These are phyloP conservation scores for Reinhardtius hippoglossoides DNA, from an alignment of 2,113 vertebrate species.

Conservation along the genomic window DNA sequence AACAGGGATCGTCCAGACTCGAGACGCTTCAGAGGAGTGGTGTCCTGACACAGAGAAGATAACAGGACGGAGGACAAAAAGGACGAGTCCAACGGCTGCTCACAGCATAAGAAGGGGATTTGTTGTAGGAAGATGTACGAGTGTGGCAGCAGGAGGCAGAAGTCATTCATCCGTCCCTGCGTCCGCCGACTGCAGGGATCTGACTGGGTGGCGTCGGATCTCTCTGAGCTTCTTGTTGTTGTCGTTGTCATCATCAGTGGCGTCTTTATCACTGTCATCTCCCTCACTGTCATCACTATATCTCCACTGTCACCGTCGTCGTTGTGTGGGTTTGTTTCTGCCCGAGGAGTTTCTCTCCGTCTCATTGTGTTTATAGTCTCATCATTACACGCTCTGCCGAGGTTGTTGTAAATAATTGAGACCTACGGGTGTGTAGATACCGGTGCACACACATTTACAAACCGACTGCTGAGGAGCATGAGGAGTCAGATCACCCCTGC, in stretches of 20 bases:
- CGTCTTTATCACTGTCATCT: not conserved
- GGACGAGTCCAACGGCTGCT: slow-evolving; percentile 1
- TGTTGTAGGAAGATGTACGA: slow-evolving; percentile 15
- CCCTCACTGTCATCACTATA: too few relatives aligned
- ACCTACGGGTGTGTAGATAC: too few relatives aligned
- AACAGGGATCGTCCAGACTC: slow-evolving; percentile 40
- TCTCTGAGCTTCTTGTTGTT: not conserved
- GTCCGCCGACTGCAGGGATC: not conserved
- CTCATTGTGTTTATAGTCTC: too few relatives aligned
- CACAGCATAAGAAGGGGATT: not conserved
- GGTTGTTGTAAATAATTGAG: too few relatives aligned
- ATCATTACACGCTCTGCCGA: too few relatives aligned
- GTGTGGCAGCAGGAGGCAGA: not conserved
- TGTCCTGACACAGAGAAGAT: slow-evolving; percentile 11
- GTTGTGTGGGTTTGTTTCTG: too few relatives aligned
- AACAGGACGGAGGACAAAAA: slow-evolving; percentile 11
- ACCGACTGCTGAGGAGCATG: too few relatives aligned
- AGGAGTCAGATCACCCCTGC: too few relatives aligned
- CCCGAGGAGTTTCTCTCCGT: too few relatives aligned
- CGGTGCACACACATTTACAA: too few relatives aligned
- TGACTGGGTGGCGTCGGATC: not conserved
- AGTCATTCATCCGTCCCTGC: slow-evolving; percentile 2
- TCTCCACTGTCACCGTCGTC: too few relatives aligned
- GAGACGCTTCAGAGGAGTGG: slow-evolving; percentile 4
- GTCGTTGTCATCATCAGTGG: not conserved